These are phyloP conservation scores for Timema cristinae DNA, from an alignment of 2,888 invertebrate genomes.

Conservation along the genomic window DNA sequence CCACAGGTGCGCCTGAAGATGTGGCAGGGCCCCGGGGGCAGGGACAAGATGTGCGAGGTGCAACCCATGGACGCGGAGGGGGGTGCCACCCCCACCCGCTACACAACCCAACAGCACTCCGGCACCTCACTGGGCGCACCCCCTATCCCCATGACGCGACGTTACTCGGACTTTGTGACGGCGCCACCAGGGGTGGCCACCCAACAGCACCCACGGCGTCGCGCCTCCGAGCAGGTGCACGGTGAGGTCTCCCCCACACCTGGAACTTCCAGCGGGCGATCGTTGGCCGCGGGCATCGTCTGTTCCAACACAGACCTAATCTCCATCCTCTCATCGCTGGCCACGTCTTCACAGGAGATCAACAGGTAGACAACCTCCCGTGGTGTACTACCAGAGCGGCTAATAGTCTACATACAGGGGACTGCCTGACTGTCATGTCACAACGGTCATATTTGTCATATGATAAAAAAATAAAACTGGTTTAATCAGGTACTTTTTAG, in stretches of 20 bases:
- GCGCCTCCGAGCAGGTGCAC: conserved; percentile 36
- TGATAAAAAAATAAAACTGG: too few relatives aligned
- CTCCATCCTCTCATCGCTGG: conserved; percentile 72
- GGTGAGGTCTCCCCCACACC: conserved; percentile 38
- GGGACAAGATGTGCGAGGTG: conserved; percentile 70
- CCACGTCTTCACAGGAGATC: conserved; percentile 77
- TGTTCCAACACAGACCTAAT: conserved; percentile 79
- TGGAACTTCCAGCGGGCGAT: conserved; percentile 27
- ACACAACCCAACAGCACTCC: background rate
- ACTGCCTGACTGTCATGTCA: too few relatives aligned
- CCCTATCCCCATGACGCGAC: conserved; percentile 16
- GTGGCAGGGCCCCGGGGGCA: conserved; percentile 74
- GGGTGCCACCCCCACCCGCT: conserved; percentile 13
- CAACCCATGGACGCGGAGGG: conserved; percentile 50
- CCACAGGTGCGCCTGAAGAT: conserved; percentile 69
- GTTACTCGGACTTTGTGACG: conserved; percentile 29
- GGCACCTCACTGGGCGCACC: background rate
- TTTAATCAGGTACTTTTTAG: too few relatives aligned
- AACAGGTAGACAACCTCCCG: conserved; percentile 46
- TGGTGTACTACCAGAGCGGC: too few relatives aligned
- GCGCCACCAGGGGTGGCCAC: conserved; percentile 15
- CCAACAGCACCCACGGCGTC: conserved; percentile 23
- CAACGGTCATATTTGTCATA: too few relatives aligned
- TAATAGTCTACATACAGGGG: too few relatives aligned
- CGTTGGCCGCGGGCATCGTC: conserved; percentile 58